A percentile compares a stretch with the other conserved stretches of the same genome.
phyloP scores from a whole-genome alignment of 2,113 vertebrate genomes.

The Clupea harengus region DNA sequence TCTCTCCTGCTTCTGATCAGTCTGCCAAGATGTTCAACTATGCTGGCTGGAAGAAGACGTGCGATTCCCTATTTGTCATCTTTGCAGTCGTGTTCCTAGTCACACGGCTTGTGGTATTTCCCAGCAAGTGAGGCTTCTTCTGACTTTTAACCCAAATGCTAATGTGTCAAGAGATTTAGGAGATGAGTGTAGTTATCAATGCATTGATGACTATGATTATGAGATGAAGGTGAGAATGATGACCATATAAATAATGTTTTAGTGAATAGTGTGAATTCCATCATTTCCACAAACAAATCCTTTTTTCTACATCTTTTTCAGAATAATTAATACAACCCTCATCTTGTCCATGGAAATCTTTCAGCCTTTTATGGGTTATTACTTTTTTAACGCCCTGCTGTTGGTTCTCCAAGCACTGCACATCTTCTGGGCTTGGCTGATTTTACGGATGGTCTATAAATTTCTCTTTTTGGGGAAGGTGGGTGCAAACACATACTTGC shows the following conservation, averaged over 20 bases:
- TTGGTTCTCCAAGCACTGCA: slow-evolving; percentile 82
- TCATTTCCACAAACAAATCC: too few relatives aligned
- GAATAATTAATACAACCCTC: slow-evolving; percentile 80
- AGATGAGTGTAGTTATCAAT: background rate
- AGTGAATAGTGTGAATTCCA: background rate
- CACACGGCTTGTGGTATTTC: slow-evolving; percentile 79
- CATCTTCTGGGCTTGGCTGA: slow-evolving; percentile 87
- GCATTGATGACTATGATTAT: background rate
- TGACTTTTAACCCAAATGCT: background rate
- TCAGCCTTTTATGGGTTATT: slow-evolving; percentile 83
- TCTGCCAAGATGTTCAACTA: slow-evolving; percentile 87
- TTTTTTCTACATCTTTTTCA: slow-evolving; percentile 46
- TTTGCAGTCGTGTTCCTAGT: slow-evolving; percentile 80
- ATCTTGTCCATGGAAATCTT: slow-evolving; percentile 79
- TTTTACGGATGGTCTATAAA: slow-evolving; percentile 83
- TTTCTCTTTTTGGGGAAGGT: slow-evolving; percentile 81
- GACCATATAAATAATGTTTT: background rate
- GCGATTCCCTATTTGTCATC: slow-evolving; percentile 76
- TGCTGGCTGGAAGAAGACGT: slow-evolving; percentile 78
- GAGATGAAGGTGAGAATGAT: slow-evolving; percentile 11
- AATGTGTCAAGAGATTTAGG: background rate
- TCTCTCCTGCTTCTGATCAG: slow-evolving; percentile 58
- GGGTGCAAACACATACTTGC: slow-evolving; percentile 33
- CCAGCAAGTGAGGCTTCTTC: slow-evolving; percentile 75
- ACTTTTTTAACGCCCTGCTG: slow-evolving; percentile 84